A percentile compares a stretch with the other conserved stretches of the same genome.
phyloP scores from a whole-genome alignment of 2,888 invertebrate genomes.

The Drosophila rellima region DNA sequence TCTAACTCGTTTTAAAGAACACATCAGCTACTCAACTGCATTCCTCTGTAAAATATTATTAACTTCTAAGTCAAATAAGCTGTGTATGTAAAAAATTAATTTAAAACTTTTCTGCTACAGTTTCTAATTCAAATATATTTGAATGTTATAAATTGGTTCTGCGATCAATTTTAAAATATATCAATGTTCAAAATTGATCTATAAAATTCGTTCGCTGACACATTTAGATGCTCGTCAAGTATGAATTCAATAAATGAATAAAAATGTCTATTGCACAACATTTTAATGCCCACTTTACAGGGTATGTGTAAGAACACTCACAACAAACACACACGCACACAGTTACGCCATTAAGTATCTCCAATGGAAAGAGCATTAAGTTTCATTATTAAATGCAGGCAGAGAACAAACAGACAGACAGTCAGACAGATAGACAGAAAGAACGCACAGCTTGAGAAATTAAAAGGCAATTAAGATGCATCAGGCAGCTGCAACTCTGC shows the following conservation, averaged over 20 bases:
- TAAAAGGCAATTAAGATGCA: constrained; percentile 81
- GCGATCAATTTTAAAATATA: constrained; percentile 14
- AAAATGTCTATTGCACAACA: constrained; percentile 12
- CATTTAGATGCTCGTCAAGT: neutral
- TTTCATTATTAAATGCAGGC: constrained; percentile 22
- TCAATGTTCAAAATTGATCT: constrained; percentile 2
- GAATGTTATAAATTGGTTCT: neutral
- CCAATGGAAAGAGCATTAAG: constrained; percentile 25
- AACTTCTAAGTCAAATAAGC: too few relatives aligned
- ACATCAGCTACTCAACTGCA: too few relatives aligned
- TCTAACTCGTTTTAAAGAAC: too few relatives aligned
- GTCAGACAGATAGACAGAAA: constrained; percentile 1
- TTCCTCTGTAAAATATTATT: too few relatives aligned
- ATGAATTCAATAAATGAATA: neutral
- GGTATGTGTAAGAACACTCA: constrained; percentile 44
- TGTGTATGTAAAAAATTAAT: too few relatives aligned
- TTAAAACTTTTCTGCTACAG: too few relatives aligned
- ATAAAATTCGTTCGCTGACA: neutral
- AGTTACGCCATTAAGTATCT: constrained; percentile 7
- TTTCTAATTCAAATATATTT: too few relatives aligned
- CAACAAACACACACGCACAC: constrained; percentile 7
- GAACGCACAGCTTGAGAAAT: constrained; percentile 66
- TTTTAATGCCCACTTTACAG: constrained; percentile 26
- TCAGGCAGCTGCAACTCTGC: constrained; percentile 61
- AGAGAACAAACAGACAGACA: neutral